Evolutionary conservation across 2,888 invertebrate species (phyloP).

Genomic region (Zootermopsis nevadensis): DNA sequence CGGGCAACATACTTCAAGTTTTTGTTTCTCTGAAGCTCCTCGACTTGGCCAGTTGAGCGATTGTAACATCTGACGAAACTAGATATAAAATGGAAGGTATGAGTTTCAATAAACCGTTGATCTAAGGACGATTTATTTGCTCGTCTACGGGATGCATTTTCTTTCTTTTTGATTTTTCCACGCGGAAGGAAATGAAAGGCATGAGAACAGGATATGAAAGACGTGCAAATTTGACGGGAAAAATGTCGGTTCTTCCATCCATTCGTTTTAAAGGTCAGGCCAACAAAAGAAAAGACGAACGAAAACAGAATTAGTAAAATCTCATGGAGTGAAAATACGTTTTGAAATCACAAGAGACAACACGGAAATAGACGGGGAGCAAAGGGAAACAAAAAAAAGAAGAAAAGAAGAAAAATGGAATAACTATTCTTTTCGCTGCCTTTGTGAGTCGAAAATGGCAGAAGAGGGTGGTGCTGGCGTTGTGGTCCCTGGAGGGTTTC

Average conservation of each 20-base stretch:
- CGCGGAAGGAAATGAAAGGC: conserved; percentile 23
- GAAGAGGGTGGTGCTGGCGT: conserved; percentile 12
- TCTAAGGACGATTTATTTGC: neutral
- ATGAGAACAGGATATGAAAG: conserved; percentile 10
- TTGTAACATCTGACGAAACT: neutral
- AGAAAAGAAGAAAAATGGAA: conserved; percentile 40
- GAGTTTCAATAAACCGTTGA: neutral
- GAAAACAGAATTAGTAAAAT: conserved; percentile 49
- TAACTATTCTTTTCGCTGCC: conserved; percentile 42
- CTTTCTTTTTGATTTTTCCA: neutral
- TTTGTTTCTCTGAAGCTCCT: neutral
- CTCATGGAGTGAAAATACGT: conserved; percentile 46
- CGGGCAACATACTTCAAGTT: neutral
- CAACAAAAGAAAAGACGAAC: conserved; percentile 23
- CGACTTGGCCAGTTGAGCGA: neutral
- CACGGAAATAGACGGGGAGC: conserved; percentile 44
- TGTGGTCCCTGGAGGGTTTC: conserved; percentile 44
- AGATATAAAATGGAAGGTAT: neutral
- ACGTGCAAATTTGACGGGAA: conserved; percentile 24
- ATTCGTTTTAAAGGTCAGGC: conserved; percentile 22
- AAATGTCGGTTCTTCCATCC: conserved; percentile 19
- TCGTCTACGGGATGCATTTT: neutral
- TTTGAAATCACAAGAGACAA: conserved; percentile 43
- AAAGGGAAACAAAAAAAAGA: conserved; percentile 34
- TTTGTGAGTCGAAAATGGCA: conserved; percentile 39